Base-by-base conservation (phyloP, 1,140 invertebrate genomes). In the Heliconius hermathena region DNA sequence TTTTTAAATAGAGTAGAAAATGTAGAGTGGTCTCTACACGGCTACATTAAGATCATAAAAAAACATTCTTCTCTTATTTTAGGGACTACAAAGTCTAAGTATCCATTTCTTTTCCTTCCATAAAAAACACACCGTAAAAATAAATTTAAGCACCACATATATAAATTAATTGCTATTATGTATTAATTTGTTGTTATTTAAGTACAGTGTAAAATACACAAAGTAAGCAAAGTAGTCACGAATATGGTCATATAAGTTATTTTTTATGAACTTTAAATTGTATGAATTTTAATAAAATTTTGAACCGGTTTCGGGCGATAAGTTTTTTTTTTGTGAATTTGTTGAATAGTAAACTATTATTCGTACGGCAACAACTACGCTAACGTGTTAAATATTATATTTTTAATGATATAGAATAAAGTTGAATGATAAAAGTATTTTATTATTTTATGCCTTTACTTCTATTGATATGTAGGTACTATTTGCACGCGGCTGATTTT, bases 181-280 rank as follows among this genome's bases (percentile, higher is more conserved):
- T 52, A 52, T 52, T 52, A 52, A 52, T 52, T 52, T 52, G 18
- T 52, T 52, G 49, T 52, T 2, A 52, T 52, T 52, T 52, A 52
- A 52, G 16, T 52, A 52, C 49, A 52, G 16, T 52, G 18, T 57
- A 57, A 73, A 73, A 26, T 73, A 8, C 70, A 79, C 73, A 79
- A n/a, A 41, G 74, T 80, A 73, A 71, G 33, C 46, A 73, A 73
- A 80, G 9, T 13, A 49, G 74, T 73, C 79, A 80, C 79, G 79
- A 73, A 73, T 72, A 66, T 26, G 46, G 57, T 73, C 8, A 66
- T 71, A 26, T 71, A 29, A 16, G 18, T 73, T 78, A 22, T 33
- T 80, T 80, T 36, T 80, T 73, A 73, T 46, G 33, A 41, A 29
- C 6, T 71, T 79, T 46, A 60, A 75, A n/a, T 73, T 78, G 8